Evolutionary conservation across 2,797 vertebrate genomes (phyloP).

Genomic region (Microcaecilia unicolor): DNA sequence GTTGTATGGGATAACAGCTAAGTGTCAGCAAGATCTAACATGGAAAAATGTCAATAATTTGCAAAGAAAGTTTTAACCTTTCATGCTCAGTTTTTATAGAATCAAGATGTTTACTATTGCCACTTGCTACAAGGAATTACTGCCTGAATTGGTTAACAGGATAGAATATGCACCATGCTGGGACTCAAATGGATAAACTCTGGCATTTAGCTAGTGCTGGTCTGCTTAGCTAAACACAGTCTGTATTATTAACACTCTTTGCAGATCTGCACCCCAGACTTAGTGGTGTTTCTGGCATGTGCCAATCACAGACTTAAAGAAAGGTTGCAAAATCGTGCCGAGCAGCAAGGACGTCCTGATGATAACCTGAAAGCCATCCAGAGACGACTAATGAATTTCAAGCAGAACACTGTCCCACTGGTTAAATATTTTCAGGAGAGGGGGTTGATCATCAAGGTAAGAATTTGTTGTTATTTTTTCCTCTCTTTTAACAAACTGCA

Average conservation of each 20-base stretch:
- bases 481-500: too few relatives aligned
- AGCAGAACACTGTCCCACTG: conserved; percentile 85
- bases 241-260: conserved; percentile 5
- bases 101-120: too few relatives aligned
- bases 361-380: conserved; percentile 96
- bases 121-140: too few relatives aligned
- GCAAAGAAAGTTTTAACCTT: too few relatives aligned
- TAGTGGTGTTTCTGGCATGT: conserved; percentile 91
- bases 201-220: not conserved
- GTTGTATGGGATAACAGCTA: too few relatives aligned
- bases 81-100: too few relatives aligned
- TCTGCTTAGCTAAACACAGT: not conserved
- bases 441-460: conserved; percentile 87
- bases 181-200: too few relatives aligned
- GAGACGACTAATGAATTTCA: conserved; percentile 87
- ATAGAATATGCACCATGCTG: too few relatives aligned
- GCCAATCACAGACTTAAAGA: conserved; percentile 88
- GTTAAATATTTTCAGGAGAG: conserved; percentile 97
- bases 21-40: too few relatives aligned
- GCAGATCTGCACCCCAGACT: conserved; percentile 92
- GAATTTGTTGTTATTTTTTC: too few relatives aligned
- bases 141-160: too few relatives aligned
- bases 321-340: conserved; percentile 79
- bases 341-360: conserved; percentile 93
- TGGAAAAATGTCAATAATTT: too few relatives aligned